These are phyloP conservation scores for Tiliacea aurago DNA, from an alignment of 2,888 invertebrate species.

Conservation along the genomic window DNA sequence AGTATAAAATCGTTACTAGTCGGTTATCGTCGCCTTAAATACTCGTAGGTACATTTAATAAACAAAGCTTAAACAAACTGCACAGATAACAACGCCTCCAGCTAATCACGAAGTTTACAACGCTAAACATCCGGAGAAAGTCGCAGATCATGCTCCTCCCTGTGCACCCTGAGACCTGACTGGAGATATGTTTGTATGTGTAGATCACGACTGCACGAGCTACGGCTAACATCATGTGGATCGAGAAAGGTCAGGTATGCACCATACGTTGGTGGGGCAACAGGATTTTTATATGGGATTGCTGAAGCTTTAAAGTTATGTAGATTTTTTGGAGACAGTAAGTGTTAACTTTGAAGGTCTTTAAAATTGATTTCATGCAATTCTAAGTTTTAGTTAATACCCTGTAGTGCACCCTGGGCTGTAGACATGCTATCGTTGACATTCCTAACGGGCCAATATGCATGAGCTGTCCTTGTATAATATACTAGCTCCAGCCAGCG, in stretches of 20 bases:
- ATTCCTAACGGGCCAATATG: too few relatives aligned
- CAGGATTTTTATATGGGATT: neutral
- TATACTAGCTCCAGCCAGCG: too few relatives aligned
- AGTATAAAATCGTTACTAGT: too few relatives aligned
- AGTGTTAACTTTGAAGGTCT: neutral
- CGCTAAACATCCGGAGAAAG: constrained; percentile 50
- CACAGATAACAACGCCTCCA: constrained; percentile 50
- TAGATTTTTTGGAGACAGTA: neutral
- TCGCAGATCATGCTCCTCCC: constrained; percentile 43
- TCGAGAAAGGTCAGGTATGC: constrained; percentile 37
- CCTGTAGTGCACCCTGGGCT: too few relatives aligned
- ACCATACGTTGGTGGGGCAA: neutral
- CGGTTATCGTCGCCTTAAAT: too few relatives aligned
- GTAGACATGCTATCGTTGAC: too few relatives aligned
- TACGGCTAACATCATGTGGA: constrained; percentile 20
- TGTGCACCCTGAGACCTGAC: constrained; percentile 36
- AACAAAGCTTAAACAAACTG: constrained; percentile 41
- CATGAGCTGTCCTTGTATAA: too few relatives aligned
- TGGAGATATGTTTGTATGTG: constrained; percentile 44
- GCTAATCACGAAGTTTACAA: constrained; percentile 61
- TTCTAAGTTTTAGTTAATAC: neutral
- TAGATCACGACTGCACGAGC: constrained; percentile 45
- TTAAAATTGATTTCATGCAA: neutral
- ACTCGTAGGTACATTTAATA: constrained; percentile 22
- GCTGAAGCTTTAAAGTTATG: neutral